phyloP scores from a whole-genome alignment of 1,140 invertebrate genomes.

The Papilio dardanus region DNA sequence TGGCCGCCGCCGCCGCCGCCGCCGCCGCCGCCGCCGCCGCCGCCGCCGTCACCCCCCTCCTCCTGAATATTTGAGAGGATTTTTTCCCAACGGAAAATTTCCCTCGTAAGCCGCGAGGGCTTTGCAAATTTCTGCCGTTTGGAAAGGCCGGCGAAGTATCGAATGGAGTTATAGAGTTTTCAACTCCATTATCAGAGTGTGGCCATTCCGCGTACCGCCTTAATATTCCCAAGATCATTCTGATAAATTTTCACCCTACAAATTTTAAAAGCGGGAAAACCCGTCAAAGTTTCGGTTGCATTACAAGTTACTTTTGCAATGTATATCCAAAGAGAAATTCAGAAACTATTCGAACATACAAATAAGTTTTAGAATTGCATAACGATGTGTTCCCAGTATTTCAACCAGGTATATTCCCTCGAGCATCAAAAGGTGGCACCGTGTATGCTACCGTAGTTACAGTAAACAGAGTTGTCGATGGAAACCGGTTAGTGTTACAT shows the following conservation, averaged over 20 bases:
- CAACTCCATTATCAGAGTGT: constrained; percentile 23
- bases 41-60: background rate
- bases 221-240: constrained; percentile 23
- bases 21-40: constrained; percentile 15
- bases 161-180: constrained; percentile 34
- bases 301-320: background rate
- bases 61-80: constrained; percentile 43
- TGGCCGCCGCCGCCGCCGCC: constrained; percentile 16
- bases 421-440: too few species aligned
- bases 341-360: background rate
- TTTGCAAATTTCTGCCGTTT: constrained; percentile 34
- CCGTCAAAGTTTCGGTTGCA: background rate
- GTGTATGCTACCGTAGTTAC: too few species aligned
- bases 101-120: constrained; percentile 26
- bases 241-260: background rate
- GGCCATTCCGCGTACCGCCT: background rate
- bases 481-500: too few species aligned
- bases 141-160: constrained; percentile 19
- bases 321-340: background rate
- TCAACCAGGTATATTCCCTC: too few species aligned
- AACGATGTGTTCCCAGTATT: too few species aligned
- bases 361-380: background rate
- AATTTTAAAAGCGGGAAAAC: background rate
- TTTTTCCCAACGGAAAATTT: constrained; percentile 34
- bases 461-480: too few species aligned